These are phyloP conservation scores for Pachypeltis micranthus DNA, from an alignment of 1,140 invertebrate genomes.

Conservation along the genomic window DNA sequence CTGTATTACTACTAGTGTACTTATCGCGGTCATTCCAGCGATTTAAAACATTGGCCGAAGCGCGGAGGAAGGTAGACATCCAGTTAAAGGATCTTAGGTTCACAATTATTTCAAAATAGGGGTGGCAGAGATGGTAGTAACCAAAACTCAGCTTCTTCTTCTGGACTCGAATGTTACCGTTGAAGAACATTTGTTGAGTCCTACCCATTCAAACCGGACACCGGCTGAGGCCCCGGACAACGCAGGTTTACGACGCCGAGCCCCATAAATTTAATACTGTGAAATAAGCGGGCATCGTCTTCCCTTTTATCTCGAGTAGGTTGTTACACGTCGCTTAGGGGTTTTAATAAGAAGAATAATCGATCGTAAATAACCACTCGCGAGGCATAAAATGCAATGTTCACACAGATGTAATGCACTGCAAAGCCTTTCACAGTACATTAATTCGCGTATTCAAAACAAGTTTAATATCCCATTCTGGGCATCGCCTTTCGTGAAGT, in stretches of 20 bases:
- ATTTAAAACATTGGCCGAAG: no score
- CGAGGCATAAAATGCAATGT: neutral
- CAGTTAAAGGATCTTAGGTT: no score
- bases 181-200: no score
- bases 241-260: neutral
- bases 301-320: neutral
- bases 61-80: no score
- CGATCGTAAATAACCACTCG: neutral
- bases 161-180: no score
- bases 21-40: no score
- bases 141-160: no score
- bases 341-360: neutral
- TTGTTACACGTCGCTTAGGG: slow-evolving; percentile 6
- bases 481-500: neutral
- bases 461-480: slow-evolving; percentile 8
- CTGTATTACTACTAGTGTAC: no score
- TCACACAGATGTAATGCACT: neutral
- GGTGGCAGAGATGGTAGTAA: no score
- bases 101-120: no score
- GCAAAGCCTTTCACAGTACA: slow-evolving; percentile 1
- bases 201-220: no score
- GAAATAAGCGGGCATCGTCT: neutral
- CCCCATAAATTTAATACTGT: neutral
- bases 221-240: no score
- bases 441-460: slow-evolving; percentile 9